A percentile compares a stretch with the other conserved stretches of the same genome.
phyloP scores from a whole-genome alignment of 2,888 invertebrate genomes.

The Eupelmus urozonus region DNA sequence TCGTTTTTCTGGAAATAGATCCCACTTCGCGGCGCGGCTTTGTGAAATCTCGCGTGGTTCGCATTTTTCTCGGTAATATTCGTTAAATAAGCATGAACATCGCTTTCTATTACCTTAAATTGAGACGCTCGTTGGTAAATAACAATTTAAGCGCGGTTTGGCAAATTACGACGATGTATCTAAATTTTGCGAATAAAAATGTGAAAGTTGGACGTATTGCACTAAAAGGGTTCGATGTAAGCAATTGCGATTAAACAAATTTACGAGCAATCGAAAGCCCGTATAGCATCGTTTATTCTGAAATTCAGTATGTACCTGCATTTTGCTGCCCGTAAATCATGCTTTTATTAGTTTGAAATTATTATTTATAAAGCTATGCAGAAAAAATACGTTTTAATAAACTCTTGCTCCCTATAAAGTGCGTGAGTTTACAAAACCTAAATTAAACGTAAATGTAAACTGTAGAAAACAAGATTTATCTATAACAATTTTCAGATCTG shows the following conservation, averaged over 20 bases:
- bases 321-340: slow-evolving; percentile 17
- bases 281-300: neutral
- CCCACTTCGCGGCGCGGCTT: neutral
- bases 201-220: neutral
- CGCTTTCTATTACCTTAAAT: neutral
- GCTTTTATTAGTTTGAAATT: slow-evolving; percentile 15
- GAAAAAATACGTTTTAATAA: slow-evolving; percentile 33
- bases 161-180: too few relatives aligned
- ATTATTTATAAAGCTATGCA: slow-evolving; percentile 7
- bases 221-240: neutral
- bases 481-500: too few relatives aligned
- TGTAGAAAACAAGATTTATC: too few relatives aligned
- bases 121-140: too few relatives aligned
- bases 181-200: neutral
- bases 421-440: too few relatives aligned
- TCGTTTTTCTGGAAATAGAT: slow-evolving; percentile 28
- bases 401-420: too few relatives aligned
- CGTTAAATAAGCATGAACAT: neutral
- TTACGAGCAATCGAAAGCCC: neutral
- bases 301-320: slow-evolving; percentile 17
- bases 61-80: neutral
- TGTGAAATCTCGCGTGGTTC: slow-evolving; percentile 4
- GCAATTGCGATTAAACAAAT: slow-evolving; percentile 12
- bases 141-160: too few relatives aligned
- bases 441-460: too few relatives aligned